Evolutionary conservation across 2,797 vertebrate genomes (phyloP), one percentile per base, ranked within the genome.

Genomic region (Philypnodon macrostomus): DNA sequence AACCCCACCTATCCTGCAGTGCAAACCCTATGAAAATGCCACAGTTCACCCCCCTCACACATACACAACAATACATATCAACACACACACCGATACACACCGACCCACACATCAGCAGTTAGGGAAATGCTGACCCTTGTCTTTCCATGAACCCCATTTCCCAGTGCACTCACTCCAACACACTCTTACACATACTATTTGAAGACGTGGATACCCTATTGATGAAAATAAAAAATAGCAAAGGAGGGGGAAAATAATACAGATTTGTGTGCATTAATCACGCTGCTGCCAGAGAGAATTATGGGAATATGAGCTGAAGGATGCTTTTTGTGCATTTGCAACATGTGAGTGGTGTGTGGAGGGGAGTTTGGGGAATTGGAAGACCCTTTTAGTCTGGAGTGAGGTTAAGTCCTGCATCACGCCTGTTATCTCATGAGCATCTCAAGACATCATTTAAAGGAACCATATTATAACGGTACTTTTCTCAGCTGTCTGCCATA

Each of bases 181-280:
- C 48, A 55, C 77, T 57, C 45, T 44, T 51, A 67, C 63, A 37
- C 63, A 55, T 7, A 40, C 48, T n/a, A n/a, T n/a, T n/a, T n/a
- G n/a, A n/a, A n/a, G n/a, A n/a, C n/a, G n/a, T n/a, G n/a, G n/a
- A n/a, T n/a, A n/a, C n/a, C n/a, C n/a, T n/a, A n/a, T n/a, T n/a
- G n/a, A 52, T 18, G 13, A 42, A 45, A 74, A 58, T 49, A 40
- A 18, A 66, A 78, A 58, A 52, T 19, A 47, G 54, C 44, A 59
- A 57, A 53, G 30, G 15, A 15, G 50, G 71, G 29, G 37, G 49
- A 63, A 65, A 72, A 69, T 90, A 90, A 93, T 92, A 92, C 91
- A 93, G 94, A 91, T 75, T 84, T 90, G 88, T 92, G 88, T 91
- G 91, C 91, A 93, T 94, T 93, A 94, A 93, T 94, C 89, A 94